phyloP scores from a whole-genome alignment of 2,797 vertebrate genomes.

The Lindbergichthys nudifrons region DNA sequence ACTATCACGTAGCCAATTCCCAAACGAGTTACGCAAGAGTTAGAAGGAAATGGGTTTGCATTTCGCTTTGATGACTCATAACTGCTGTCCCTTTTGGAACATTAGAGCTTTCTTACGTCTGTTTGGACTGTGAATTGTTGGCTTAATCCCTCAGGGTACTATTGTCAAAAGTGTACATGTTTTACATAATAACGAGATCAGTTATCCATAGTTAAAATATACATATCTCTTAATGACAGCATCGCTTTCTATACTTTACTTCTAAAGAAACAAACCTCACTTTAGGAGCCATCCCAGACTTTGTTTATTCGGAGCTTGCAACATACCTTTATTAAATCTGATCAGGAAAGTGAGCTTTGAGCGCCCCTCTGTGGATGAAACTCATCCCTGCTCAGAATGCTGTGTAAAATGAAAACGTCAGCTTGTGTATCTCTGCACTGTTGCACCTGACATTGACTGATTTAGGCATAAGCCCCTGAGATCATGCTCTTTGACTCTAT shows the following conservation, averaged over 20 bases:
- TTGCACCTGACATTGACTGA: constrained; percentile 32
- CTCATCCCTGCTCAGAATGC: constrained; percentile 21
- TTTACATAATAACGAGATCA: no score
- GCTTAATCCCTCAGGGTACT: no score
- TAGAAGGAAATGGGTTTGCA: no score
- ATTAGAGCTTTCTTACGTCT: no score
- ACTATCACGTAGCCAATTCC: background rate
- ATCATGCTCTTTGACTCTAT: constrained; percentile 25
- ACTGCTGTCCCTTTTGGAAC: no score
- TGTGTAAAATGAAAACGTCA: constrained; percentile 27
- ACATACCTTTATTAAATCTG: background rate
- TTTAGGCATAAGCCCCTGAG: constrained; percentile 26
- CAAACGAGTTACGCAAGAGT: no score
- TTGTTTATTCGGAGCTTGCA: background rate
- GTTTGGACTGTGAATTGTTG: no score
- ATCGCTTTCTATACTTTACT: no score
- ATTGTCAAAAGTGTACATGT: no score
- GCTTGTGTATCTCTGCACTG: constrained; percentile 22
- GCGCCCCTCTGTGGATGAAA: constrained; percentile 73
- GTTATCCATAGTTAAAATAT: no score
- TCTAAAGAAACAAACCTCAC: background rate
- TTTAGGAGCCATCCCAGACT: background rate
- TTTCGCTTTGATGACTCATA: no score
- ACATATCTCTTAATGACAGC: no score
- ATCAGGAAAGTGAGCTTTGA: constrained; percentile 46